Evolutionary conservation across 2,888 invertebrate species (phyloP).

Genomic region (Cacoxenus indagator): DNA sequence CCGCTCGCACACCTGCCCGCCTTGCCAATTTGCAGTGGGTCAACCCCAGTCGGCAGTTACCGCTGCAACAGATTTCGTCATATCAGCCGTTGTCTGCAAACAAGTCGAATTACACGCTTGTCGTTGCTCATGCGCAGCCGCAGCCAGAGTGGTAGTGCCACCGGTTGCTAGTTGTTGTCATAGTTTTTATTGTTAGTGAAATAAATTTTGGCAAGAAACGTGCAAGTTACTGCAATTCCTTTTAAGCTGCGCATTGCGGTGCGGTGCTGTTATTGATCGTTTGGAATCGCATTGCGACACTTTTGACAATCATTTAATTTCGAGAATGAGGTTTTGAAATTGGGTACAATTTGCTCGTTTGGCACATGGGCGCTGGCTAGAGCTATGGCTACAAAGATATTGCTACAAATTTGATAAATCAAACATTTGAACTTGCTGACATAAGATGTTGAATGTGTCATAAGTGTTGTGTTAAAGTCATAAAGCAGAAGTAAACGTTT

Average conservation of each 20-base stretch:
- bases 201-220: background rate
- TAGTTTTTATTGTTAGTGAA: background rate
- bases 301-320: constrained; percentile 23
- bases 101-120: background rate
- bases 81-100: background rate
- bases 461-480: background rate
- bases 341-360: background rate
- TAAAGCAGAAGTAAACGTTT: background rate
- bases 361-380: background rate
- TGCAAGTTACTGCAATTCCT: no score
- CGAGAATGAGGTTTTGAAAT: constrained; percentile 12
- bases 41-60: background rate
- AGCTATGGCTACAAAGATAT: background rate
- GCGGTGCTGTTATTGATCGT: background rate
- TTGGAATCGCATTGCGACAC: constrained; percentile 37
- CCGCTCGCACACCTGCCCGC: background rate
- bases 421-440: background rate
- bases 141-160: background rate
- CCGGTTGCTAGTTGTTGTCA: background rate
- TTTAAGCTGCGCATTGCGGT: background rate
- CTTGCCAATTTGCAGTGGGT: background rate
- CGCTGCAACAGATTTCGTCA: background rate
- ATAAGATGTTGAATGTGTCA: background rate
- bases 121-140: background rate
- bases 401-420: background rate